Evolutionary conservation across 2,888 invertebrate species (phyloP).

Genomic region (Cerastoderma edule): DNA sequence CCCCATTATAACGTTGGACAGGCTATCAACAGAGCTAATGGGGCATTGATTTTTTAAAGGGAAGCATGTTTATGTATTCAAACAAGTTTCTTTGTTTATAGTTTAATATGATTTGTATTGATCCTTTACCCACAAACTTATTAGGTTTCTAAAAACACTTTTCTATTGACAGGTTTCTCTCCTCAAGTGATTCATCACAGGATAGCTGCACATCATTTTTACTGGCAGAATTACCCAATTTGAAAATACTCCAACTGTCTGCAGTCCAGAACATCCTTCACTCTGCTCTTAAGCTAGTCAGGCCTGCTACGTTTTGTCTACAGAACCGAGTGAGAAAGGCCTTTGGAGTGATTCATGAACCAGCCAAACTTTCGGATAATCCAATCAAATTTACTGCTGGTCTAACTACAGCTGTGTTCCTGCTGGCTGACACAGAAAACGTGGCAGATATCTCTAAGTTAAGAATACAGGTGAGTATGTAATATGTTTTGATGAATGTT

Average conservation of each 20-base stretch:
- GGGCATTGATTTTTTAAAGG: too few species aligned
- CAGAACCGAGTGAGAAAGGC: slow-evolving; percentile 75
- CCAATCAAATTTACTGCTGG: slow-evolving; percentile 97
- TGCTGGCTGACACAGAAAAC: slow-evolving; percentile 94
- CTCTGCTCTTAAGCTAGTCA: slow-evolving; percentile 69
- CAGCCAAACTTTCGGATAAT: slow-evolving; percentile 91
- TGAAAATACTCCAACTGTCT: slow-evolving; percentile 75
- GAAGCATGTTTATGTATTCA: too few species aligned
- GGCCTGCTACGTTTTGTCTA: slow-evolving; percentile 62
- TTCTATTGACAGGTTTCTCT: slow-evolving; percentile 72
- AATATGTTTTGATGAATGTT: too few species aligned
- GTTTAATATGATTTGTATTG: too few species aligned
- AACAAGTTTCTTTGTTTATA: too few species aligned
- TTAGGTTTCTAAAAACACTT: neutral
- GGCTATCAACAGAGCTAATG: too few species aligned
- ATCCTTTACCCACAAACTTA: neutral
- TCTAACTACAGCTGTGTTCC: slow-evolving; percentile 92
- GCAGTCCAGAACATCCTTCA: slow-evolving; percentile 71
- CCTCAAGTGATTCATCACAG: slow-evolving; percentile 87
- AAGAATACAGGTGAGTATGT: slow-evolving; percentile 90
- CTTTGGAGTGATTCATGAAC: slow-evolving; percentile 89
- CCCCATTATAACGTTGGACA: too few species aligned
- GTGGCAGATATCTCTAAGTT: slow-evolving; percentile 90
- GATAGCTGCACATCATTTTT: slow-evolving; percentile 93
- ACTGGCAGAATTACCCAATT: slow-evolving; percentile 87